Evolutionary conservation across 2,113 vertebrate species (phyloP), one percentile per base, ranked within the genome.

Genomic region (Melanocharis versteri): DNA sequence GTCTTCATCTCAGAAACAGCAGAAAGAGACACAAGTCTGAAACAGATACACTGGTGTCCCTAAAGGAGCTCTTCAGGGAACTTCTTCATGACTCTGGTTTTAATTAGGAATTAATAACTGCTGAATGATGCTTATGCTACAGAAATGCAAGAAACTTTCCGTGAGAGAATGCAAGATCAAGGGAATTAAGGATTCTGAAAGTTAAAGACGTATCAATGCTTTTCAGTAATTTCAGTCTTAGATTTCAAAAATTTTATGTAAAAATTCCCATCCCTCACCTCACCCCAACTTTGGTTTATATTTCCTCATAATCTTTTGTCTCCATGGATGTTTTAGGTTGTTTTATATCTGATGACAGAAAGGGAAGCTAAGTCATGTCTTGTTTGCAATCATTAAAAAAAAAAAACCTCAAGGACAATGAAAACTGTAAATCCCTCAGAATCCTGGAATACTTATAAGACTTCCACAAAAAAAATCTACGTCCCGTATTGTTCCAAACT

Each of bases 51-150:
- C 45, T 51, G 45, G 40, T 70, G 87, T 91, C 64, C 57, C 69
- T 60, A 39, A 92, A 94, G 87, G 54, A 83, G 13, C 10, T 64
- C 73, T 90, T 97, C 35, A 73, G 69, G 44, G 70, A 80, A 56
- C 51, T 58, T 95, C 33, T 86, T 83, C 66, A 85, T 65, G 23
- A 60, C 44, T 84, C 31, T 26, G 30, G 35, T 94, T 96, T 96
- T 81, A 96, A 92, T 89, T 90, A 92, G 85, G 48, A 48, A 28
- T 80, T 90, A 66, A 31, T 54, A 87, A 95, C 40, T 86, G 21
- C 21, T 85, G 42, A 64, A 78, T 61, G 64, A 86, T 94, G 70
- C 73, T 65, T 88, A 56, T 48, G 19, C 8, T 71, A 83, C 21
- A 87, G 65, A 85, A 87, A 84, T n/a, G 4, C 33, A 81, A n/a